A percentile compares a stretch with the other conserved stretches of the same genome.
Evolutionary conservation across 2,888 invertebrate genomes (phyloP).

Genomic region (Auanema freiburgensis): DNA sequence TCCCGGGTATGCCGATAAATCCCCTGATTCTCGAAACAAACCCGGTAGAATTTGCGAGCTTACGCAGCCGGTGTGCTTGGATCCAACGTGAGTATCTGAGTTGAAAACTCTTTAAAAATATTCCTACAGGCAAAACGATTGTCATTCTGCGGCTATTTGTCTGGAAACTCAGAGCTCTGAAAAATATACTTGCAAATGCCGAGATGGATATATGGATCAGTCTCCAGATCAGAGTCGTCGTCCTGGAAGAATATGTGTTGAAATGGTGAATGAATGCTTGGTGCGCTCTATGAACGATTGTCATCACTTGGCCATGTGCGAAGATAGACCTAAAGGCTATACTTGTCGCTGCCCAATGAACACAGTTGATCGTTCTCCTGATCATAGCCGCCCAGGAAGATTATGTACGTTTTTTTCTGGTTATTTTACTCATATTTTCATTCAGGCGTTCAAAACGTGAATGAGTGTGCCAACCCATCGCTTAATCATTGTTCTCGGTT

Average conservation of each 20-base stretch:
- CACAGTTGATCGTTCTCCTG: conserved; percentile 59
- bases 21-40: conserved; percentile 46
- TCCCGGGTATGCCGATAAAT: conserved; percentile 56
- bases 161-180: conserved; percentile 40
- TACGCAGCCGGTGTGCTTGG: conserved; percentile 60
- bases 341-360: conserved; percentile 59
- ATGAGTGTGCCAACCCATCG: conserved; percentile 60
- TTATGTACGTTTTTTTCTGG: conserved; percentile 35
- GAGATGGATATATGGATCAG: conserved; percentile 77
- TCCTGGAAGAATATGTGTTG: conserved; percentile 60
- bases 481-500: conserved; percentile 63
- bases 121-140: conserved; percentile 55
- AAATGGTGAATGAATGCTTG: conserved; percentile 62
- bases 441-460: conserved; percentile 21
- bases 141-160: conserved; percentile 63
- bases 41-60: conserved; percentile 54
- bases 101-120: background rate
- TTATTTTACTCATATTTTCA: background rate
- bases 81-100: conserved; percentile 25
- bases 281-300: conserved; percentile 62
- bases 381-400: conserved; percentile 55
- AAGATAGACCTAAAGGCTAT: conserved; percentile 71
- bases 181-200: conserved; percentile 82
- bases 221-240: conserved; percentile 47
- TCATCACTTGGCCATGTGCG: conserved; percentile 59